Evolutionary conservation across 2,888 invertebrate genomes (phyloP), one percentile per base, ranked within the genome.

Genomic region (Drosophila ezoana): DNA sequence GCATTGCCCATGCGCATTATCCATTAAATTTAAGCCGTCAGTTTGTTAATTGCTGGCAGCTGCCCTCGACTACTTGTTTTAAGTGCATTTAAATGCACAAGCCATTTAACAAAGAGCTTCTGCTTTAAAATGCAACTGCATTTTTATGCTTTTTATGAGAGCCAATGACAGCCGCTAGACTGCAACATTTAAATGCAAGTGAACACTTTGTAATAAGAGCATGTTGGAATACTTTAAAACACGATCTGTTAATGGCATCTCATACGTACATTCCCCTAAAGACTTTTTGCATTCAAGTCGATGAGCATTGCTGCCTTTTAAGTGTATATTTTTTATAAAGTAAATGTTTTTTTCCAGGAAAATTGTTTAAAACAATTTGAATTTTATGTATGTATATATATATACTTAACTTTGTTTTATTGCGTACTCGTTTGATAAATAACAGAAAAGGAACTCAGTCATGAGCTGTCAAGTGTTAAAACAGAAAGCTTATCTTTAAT

Each of bases 31-130:
- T 3, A 23, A 14, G 11, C 43, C 47, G 62, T 45, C 44, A 44
- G 53, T 47, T 48, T 54, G 37, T 61, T 64, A 75, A 74, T 75
- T 70, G 58, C 32, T 23, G 20, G 4, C 59, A 28, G 53, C 37
- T 45, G 60, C 4, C 10, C 38, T 5, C 53, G 40, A 64, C 16
- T 53, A 43, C 61, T 61, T 61, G 37, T 64, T 61, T 69, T 74
- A 83, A 80, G 75, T 67, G 75, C 69, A 69, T 81, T 87, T 76
- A 83, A 85, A 76, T 69, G 68, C 76, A 49, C 59, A 56, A 60
- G 48, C 63, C 62, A 74, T 74, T 81, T 70, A 82, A 66, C 68
- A 73, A 72, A 70, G 64, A 66, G 71, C 49, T 62, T 32, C 40
- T 47, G 71, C 47, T 69, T 75, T 72, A 80, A 84, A 80, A 58